phyloP scores from a whole-genome alignment of 2,113 vertebrate genomes.

The Centrocercus urophasianus region DNA sequence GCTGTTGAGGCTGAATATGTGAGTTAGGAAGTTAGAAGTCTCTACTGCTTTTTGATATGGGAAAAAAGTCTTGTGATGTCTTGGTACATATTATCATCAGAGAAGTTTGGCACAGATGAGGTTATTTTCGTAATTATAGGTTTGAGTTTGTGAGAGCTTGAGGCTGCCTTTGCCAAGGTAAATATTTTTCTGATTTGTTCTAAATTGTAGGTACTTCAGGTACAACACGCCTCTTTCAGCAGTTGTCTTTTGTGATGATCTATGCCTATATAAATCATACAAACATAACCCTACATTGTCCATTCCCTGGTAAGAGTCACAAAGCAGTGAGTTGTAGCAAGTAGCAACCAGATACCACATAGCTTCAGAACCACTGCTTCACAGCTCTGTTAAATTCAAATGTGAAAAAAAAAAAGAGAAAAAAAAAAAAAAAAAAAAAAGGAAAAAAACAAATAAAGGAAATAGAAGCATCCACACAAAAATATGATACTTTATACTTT shows the following conservation, averaged over 20 bases:
- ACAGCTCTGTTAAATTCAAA: background rate
- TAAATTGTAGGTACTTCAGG: background rate
- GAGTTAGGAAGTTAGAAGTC: background rate
- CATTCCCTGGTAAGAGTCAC: background rate
- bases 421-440: background rate
- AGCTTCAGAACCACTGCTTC: background rate
- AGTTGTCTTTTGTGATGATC: background rate
- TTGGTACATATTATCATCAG: background rate
- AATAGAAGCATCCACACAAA: background rate
- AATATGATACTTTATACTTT: background rate
- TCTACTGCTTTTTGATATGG: background rate
- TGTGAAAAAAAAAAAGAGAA: background rate
- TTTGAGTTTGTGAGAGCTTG: background rate
- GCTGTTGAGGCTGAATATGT: background rate
- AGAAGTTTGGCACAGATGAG: background rate
- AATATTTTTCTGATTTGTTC: background rate
- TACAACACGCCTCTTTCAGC: background rate
- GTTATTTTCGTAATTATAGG: background rate
- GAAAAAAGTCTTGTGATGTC: background rate
- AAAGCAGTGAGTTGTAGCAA: background rate
- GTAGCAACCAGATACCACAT: background rate
- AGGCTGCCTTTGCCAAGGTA: background rate
- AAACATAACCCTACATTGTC: background rate
- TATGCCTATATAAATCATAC: background rate
- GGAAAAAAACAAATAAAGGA: background rate